Base-by-base conservation (phyloP, 2,888 invertebrate genomes). In the Choristoneura rosaceana region DNA sequence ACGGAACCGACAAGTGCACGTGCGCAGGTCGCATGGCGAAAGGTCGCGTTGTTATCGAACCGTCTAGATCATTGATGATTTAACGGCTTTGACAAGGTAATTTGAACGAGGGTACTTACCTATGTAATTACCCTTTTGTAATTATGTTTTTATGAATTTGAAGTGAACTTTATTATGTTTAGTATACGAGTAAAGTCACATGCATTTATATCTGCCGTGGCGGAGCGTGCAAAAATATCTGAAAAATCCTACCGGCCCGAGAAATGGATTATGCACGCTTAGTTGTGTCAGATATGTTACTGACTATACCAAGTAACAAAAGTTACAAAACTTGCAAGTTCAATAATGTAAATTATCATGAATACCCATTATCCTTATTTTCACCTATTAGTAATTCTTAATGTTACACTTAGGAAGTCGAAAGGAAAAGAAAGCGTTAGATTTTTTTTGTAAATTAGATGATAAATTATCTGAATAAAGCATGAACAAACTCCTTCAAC, bases 1-100 rank as follows among this genome's bases (percentile, higher is more conserved):
- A 50, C 34, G 71, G 67, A 71, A 71, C 71, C 60, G 65, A 63
- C 70, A 52, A 60, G 70, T 47, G 52, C 50, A 7, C n/a, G 59
- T 25, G 59, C 41, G 52, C 55, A 62, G 43, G 50, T 47, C 43
- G 34, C 10, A 10, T 25, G 25, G 4, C 15, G 47, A 67, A 68
- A 68, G 68, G 68, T 50, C 33, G 47, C 50, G 7, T 59, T 63
- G 59, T 68, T 73, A 68, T 64, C 62, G 47, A 59, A 12, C 25
- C 58, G 9, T 62, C 52, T 62, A 41, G 52, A 17, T 45, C 68
- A 68, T 58, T 68, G 66, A 43, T 43, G 43, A 43, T 43, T 12
- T 58, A 61, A 62, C 61, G 55, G 47, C 25, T 61, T 25, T 55
- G 55, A 17, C 17, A n/a, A 3, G 43, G 41, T 15, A 7, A 41